Evolutionary conservation across 2,797 vertebrate genomes (phyloP), one percentile per base, ranked within the genome.

Genomic region (Coracias cyanogaster): DNA sequence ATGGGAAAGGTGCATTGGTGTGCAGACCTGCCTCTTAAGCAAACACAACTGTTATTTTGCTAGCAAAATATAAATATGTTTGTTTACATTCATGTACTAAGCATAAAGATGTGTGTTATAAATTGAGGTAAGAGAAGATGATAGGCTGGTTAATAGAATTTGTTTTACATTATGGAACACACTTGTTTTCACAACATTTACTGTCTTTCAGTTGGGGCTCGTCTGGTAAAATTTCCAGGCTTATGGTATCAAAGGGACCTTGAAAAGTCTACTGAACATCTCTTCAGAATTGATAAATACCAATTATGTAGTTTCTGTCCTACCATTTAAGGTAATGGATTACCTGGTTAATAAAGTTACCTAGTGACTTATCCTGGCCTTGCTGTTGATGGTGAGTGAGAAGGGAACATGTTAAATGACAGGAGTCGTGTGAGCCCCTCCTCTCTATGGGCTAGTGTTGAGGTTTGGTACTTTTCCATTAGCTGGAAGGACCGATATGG

Each of bases 381-480:
- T 81, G 49, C 19, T 83, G 49, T 54, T 86, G 69, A 43, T 61
- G 0, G 3, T 39, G 82, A 83, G 43, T 29, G 33, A 35, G 41
- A 89, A 82, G 49, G 55, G 64, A 82, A 31, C 18, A 6, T 0
- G 18, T 37, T 77, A 70, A 82, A 48, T 82, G 80, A n/a, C 80
- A 79, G 78, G 43, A 11, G 1, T 77, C 3, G 0, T 66, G 29
- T 0, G 1, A 84, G 83, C 76, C 71, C 60, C 45, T 90, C 19
- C 48, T 80, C 37, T 95, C 20, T 12, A 0, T 2, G 9, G 67
- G 54, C 76, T 65, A 26, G 61, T 70, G 67, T 61, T 82, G 85
- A 51, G 66, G 69, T 31, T 92, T 95, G 89, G 94, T 96, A 87
- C 89, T 97, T 96, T 95, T 96, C 94, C 96, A 96, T 96, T 74